Base-by-base conservation (phyloP, 2,888 invertebrate genomes). In the Cerceris ruficornis region DNA sequence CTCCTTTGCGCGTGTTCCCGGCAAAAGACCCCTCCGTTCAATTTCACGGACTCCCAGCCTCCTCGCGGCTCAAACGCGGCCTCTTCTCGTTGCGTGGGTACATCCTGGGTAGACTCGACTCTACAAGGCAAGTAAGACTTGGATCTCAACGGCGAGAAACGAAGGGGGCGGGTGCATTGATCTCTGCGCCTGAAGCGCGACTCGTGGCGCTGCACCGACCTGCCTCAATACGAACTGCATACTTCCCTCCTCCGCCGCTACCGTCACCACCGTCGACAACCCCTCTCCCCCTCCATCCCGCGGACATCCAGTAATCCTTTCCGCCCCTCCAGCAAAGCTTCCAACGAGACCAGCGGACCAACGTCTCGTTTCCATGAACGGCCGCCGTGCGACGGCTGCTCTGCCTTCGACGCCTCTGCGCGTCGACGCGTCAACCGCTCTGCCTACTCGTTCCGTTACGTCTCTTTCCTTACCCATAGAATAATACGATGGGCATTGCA, bases 161-260 rank as follows among this genome's bases (percentile, higher is more conserved):
- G 76, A 77, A 64, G 58, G 65, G 65, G 69, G 79, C 84, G 80
- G 85, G 88, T 87, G 82, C 89, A 88, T 88, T 87, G 88, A 88
- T 89, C 88, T 86, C 86, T 80, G 82, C 83, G 81, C 84, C 85
- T 72, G 78, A 80, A 81, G 78, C 75, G 75, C 84, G 80, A 79
- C 85, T 83, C 80, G 84, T 87, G 85, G 87, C 89, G 88, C 90
- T 90, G 86, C 88, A 85, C 86, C 86, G 89, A 90, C 90, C 90
- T 91, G 88, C 89, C 89, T 89, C 89, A 90, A 90, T 82, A 83
- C 87, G 85, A 88, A 88, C 88, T 89, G 88, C 88, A 89, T 87
- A 87, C 82, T 84, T 81, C 77, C 72, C 66, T 52, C 64, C 66
- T 64, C 67, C 57, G 59, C 62, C 65, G 9, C 69, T 64, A 61